Evolutionary conservation across 2,797 vertebrate species (phyloP).

Genomic region (Malurus splendens): DNA sequence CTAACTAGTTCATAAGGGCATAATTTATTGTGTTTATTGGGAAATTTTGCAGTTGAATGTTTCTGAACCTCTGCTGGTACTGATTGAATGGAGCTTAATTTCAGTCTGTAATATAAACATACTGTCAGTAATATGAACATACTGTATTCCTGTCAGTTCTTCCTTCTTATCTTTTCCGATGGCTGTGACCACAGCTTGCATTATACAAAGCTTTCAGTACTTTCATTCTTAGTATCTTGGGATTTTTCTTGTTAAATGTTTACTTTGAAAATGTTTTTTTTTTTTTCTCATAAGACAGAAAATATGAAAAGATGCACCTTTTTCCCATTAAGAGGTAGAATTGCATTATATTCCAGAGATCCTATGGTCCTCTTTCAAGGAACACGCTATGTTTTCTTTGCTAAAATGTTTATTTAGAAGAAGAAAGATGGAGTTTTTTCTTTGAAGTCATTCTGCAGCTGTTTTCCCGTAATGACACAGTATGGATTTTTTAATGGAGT

Average conservation of each 20-base stretch:
- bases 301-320: not conserved
- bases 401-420: constrained; percentile 19
- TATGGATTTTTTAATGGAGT: constrained; percentile 39
- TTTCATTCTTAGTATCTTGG: not conserved
- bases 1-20: not conserved
- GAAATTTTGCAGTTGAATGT: not conserved
- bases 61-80: not conserved
- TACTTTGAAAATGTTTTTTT: not conserved
- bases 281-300: not conserved
- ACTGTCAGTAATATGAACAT: not conserved
- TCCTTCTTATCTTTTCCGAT: not conserved
- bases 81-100: not conserved
- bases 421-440: not conserved
- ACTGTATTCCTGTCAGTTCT: not conserved
- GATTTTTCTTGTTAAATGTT: constrained; percentile 12
- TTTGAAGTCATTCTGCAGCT: constrained; percentile 29
- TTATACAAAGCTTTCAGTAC: not conserved
- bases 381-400: constrained; percentile 1
- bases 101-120: not conserved
- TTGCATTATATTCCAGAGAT: not conserved
- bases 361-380: not conserved
- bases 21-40: not conserved
- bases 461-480: not conserved
- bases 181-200: not conserved
- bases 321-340: constrained; percentile 17